Base-by-base conservation (phyloP, 2,888 invertebrate genomes). In the Pachliopta kotzebuea region DNA sequence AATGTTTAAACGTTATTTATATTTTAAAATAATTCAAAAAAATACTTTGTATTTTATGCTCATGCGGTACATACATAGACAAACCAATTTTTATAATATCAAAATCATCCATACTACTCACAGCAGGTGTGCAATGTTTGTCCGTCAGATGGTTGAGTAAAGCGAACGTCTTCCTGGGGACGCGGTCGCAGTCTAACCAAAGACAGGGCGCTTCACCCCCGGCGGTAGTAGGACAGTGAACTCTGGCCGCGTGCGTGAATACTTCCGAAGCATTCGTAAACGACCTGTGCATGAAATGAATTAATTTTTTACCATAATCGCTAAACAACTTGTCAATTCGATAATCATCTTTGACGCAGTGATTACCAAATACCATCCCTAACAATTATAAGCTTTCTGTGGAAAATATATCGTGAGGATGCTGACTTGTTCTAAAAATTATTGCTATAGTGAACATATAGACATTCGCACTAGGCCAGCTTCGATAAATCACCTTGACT, bases 91-190 rank as follows among this genome's bases (percentile, higher is more conserved):
- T 11, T 6, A 45, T 6, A 6, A n/a, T 11, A 45, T n/a, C 37
- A 37, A 37, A 37, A 37, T 2, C 50, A 21, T 21, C 8, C 50
- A 14, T 52, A 56, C 31, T 60, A 74, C 79, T 85, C 79, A 96
- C 96, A 76, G 96, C 95, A 37, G 95, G 93, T 71, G 96, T 96
- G 81, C 98, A 97, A 83, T 99, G 99, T 69, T 98, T 96, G 89
- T 99, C 99, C 75, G 96, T 96, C 68, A 99, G 93, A 88, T 99
- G 99, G 66, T 99, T 99, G 94, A 99, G 97, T 49, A 99, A 92
- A 0, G 99, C 99, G 92, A 98, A 98, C 62, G 97, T 94, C 79
- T 96, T 96, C 64, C 99, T 90, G 63, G 96, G 96, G 84, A 98
- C 94, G 54, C 96, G 94, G 90, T 99, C 99, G 85, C 98, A 98